Percentiles rank a stretch among this genome's conserved stretches.
Evolutionary conservation across 2,113 vertebrate genomes (phyloP).

Genomic region (Scomber japonicus): DNA sequence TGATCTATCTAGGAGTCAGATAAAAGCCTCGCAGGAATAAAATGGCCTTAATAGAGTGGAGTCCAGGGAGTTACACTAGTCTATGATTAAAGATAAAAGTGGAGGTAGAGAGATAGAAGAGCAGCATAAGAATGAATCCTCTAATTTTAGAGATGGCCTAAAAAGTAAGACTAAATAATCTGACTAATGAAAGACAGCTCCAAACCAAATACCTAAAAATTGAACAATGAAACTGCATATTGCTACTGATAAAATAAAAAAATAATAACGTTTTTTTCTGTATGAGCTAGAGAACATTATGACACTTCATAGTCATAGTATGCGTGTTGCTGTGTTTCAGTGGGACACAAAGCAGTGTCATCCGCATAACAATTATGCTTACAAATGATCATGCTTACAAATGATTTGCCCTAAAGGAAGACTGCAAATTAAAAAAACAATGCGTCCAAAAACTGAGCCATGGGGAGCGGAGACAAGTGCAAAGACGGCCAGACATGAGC

Average conservation of each 20-base stretch:
- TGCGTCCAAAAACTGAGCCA: background rate
- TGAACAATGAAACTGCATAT: too few relatives aligned
- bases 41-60: background rate
- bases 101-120: background rate
- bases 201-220: background rate
- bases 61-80: slow-evolving; percentile 1
- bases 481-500: slow-evolving; percentile 9
- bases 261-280: too few relatives aligned
- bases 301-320: slow-evolving; percentile 20
- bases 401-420: slow-evolving; percentile 21
- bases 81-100: slow-evolving; percentile 11
- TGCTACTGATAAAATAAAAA: too few relatives aligned
- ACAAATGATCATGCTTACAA: slow-evolving; percentile 33
- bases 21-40: background rate
- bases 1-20: slow-evolving; percentile 1
- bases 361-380: slow-evolving; percentile 54
- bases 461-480: background rate
- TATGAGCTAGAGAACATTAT: background rate
- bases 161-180: slow-evolving; percentile 1
- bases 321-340: slow-evolving; percentile 2
- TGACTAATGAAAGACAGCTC: background rate
- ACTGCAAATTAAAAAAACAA: slow-evolving; percentile 38
- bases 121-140: background rate
- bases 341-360: slow-evolving; percentile 18
- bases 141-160: background rate